Evolutionary conservation across 2,888 invertebrate genomes (phyloP), one percentile per base, ranked within the genome.

Genomic region (Trachelus troglodyta): DNA sequence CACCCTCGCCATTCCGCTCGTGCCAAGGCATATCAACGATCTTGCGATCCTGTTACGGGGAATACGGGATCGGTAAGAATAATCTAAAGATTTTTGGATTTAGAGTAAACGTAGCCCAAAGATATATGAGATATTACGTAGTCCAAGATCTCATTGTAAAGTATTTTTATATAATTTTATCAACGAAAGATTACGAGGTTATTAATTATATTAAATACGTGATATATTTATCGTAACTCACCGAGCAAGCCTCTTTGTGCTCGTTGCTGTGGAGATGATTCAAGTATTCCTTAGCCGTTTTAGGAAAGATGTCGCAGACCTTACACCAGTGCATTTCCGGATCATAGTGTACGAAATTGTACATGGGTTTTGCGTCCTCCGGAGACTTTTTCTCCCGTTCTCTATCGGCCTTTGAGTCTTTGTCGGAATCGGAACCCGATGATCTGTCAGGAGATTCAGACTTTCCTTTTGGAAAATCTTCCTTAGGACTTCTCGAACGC

Each of bases 321-420:
- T 96, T 94, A 90, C 97, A 97, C 97, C 97, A 97, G 90, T 97
- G 97, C 94, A 96, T 95, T 92, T 97, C 97, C 0, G 97, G 96
- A 92, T 97, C 97, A 89, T 96, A 97, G 92, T 96, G 96, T 76
- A 96, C 95, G 88, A 95, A 96, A 94, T 96, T 97, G 91, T 94
- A 95, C 90, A 94, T 93, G 76, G 92, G 92, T 81, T 90, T 92
- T 9, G 87, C 81, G 76, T 91, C 93, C 76, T 90, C 87, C 9
- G 86, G 81, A 76, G 85, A 83, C 78, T 83, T 83, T 82, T 83
- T 81, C 76, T 85, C 81, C 81, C 86, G 86, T 68, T 87, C 89
- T 77, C 86, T 85, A 75, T 87, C 90, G 37, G 71, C 75, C 83
- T 88, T 90, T 33, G 81, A 79, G 34, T 90, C 91, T 81, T 88